Evolutionary conservation across 2,113 vertebrate species (phyloP).

Genomic region (Leucopternis melanops): DNA sequence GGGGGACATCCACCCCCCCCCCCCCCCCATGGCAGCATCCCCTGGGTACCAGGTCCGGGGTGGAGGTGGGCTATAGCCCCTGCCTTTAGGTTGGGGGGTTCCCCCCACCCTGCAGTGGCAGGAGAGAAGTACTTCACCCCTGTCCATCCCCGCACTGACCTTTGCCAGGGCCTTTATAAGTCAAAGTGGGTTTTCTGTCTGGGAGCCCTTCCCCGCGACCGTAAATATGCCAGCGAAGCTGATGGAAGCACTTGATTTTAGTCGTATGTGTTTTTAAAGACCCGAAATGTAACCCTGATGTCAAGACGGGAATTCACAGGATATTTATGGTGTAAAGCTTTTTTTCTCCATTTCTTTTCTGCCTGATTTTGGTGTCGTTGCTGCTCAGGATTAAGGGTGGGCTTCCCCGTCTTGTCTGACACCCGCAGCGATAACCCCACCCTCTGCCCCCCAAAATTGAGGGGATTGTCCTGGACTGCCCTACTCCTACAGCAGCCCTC

Average conservation of each 20-base stretch:
- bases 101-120: neutral
- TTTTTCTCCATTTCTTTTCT: neutral
- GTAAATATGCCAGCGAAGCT: constrained; percentile 50
- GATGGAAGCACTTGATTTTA: constrained; percentile 10
- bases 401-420: neutral
- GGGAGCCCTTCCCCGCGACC: neutral
- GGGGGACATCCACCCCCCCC: too few relatives aligned
- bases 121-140: neutral
- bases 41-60: neutral
- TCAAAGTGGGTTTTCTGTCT: constrained; percentile 16
- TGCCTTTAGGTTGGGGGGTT: neutral
- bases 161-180: neutral
- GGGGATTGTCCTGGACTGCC: neutral
- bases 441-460: neutral
- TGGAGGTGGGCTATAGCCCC: neutral
- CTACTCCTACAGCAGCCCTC: neutral
- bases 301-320: neutral
- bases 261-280: constrained; percentile 55
- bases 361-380: neutral
- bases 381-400: neutral
- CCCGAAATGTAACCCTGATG: neutral
- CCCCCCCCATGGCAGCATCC: too few relatives aligned
- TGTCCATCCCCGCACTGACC: neutral
- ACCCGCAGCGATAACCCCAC: fast-evolving
- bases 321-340: constrained; percentile 20